Evolutionary conservation across 2,113 vertebrate species (phyloP).

Genomic region (Puntigrus tetrazona): DNA sequence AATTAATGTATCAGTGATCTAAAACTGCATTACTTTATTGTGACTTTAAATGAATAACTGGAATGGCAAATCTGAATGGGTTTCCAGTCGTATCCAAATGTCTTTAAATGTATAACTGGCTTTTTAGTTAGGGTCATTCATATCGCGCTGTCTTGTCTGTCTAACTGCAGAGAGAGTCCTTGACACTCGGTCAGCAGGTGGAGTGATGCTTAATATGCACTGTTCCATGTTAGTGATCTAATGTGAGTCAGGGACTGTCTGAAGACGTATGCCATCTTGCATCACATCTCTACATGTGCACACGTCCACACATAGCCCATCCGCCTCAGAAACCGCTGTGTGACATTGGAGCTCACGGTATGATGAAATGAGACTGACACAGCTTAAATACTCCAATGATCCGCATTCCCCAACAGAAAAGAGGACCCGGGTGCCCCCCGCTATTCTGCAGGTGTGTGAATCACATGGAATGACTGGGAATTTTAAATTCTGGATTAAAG

Average conservation of each 20-base stretch:
- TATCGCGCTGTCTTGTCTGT: background rate
- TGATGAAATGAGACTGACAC: conserved; percentile 26
- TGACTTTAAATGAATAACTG: background rate
- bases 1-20: too few relatives aligned
- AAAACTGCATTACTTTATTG: background rate
- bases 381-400: conserved; percentile 17
- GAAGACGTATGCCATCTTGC: conserved; percentile 32
- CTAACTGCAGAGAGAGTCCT: background rate
- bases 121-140: background rate
- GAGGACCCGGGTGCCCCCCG: background rate
- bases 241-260: conserved; percentile 3
- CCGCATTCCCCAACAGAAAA: background rate
- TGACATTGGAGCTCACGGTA: background rate
- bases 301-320: background rate
- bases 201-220: conserved; percentile 13
- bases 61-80: background rate
- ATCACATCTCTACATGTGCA: conserved; percentile 30
- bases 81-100: background rate
- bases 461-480: conserved; percentile 74
- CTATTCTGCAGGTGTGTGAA: conserved; percentile 62
- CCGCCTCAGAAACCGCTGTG: background rate
- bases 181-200: conserved; percentile 1
- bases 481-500: conserved; percentile 74
- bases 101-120: background rate
- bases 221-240: conserved; percentile 31